Conservation (phyloP, 2,797 vertebrate genomes). For the Pseudomugil gertrudae region DNA sequence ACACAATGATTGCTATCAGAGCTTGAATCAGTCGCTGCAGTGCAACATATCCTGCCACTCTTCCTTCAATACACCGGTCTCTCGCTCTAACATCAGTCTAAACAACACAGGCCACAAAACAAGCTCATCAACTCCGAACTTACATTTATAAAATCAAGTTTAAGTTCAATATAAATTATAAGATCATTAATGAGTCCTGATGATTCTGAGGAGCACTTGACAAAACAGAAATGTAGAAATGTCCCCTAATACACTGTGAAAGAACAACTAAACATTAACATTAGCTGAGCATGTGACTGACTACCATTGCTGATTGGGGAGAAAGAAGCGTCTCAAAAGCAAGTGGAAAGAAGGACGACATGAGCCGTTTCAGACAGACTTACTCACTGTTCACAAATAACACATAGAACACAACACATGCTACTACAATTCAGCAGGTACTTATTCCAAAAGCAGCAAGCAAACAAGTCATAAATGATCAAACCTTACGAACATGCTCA, state of each 20-base stretch:
- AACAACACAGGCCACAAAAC: constrained; percentile 12
- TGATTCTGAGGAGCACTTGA: constrained; percentile 6
- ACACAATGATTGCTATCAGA: constrained; percentile 53
- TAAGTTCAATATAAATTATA: neutral
- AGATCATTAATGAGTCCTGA: neutral
- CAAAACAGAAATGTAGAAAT: constrained; percentile 21
- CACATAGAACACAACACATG: constrained; percentile 39
- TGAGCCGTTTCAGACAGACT: constrained; percentile 42
- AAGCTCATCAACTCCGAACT: constrained; percentile 12
- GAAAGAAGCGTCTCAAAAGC: constrained; percentile 6
- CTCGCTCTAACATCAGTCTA: constrained; percentile 32
- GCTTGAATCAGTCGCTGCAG: constrained; percentile 62
- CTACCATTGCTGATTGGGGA: constrained; percentile 2
- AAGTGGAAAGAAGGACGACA: constrained; percentile 14
- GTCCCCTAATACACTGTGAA: constrained; percentile 1
- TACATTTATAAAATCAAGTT: neutral
- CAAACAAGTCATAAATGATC: constrained; percentile 9
- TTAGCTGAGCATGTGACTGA: constrained; percentile 14
- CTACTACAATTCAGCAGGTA: constrained; percentile 38
- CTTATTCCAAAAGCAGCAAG: constrained; percentile 43
- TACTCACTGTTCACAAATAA: constrained; percentile 65
- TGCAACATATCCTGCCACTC: constrained; percentile 71
- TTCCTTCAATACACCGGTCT: constrained; percentile 39
- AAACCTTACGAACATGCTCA: neutral
- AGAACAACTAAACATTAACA: constrained; percentile 19